phyloP scores from a whole-genome alignment of 2,113 vertebrate genomes.

The Sceloporus undulatus region DNA sequence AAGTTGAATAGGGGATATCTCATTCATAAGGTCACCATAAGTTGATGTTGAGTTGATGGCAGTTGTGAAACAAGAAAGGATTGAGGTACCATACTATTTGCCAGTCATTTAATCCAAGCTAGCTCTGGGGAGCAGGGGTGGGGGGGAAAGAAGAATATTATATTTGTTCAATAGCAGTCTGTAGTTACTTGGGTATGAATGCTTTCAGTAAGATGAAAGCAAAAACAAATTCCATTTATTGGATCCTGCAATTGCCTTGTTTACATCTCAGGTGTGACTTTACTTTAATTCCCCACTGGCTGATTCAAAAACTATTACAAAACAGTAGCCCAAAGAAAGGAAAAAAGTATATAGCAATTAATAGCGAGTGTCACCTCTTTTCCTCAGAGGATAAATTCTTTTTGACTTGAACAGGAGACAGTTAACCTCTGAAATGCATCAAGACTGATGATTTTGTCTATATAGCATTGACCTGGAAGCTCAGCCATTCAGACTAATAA shows the following conservation, averaged over 20 bases:
- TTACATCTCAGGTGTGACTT: background rate
- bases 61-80: background rate
- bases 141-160: background rate
- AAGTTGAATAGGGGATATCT: too few species aligned
- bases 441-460: slow-evolving; percentile 99
- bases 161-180: background rate
- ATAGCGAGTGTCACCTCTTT: slow-evolving; percentile 83
- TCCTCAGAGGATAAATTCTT: slow-evolving; percentile 86
- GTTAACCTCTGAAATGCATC: slow-evolving; percentile 94
- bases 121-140: too few species aligned
- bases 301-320: slow-evolving; percentile 41
- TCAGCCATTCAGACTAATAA: slow-evolving; percentile 98
- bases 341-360: slow-evolving; percentile 71
- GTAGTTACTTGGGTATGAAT: background rate
- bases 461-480: slow-evolving; percentile 98
- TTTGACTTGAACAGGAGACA: slow-evolving; percentile 88
- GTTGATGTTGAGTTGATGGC: too few species aligned
- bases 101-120: background rate
- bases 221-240: rapidly evolving
- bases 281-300: background rate
- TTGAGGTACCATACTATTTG: background rate
- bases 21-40: too few species aligned
- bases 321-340: slow-evolving; percentile 19
- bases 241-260: background rate
- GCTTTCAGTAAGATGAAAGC: background rate